A percentile compares a stretch with the other conserved stretches of the same genome.
These are phyloP conservation scores for Oscheius onirici DNA, from an alignment of 2,888 invertebrate species.

Conservation along the genomic window DNA sequence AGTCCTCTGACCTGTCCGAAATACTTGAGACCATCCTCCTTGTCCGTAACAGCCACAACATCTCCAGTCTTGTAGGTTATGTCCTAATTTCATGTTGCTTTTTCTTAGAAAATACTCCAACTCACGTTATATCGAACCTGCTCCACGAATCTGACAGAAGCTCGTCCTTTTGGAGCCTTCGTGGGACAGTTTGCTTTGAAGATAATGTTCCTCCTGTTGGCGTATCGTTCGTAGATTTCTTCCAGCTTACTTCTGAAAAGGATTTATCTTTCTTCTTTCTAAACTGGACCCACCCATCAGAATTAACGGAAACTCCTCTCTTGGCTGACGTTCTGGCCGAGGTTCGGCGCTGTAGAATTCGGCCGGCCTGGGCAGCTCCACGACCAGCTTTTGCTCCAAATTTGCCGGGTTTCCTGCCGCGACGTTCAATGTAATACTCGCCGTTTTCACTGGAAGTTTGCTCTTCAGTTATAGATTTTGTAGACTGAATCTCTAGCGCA, in stretches of 20 bases:
- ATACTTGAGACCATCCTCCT: conserved; percentile 4
- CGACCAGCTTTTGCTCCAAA: not conserved
- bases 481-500: too few relatives aligned
- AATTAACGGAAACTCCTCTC: not conserved
- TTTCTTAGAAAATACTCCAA: not conserved
- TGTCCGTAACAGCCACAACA: conserved; percentile 19
- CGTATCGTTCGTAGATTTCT: not conserved
- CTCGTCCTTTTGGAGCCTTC: not conserved
- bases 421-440: conserved; percentile 12
- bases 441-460: conserved; percentile 16
- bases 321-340: not conserved
- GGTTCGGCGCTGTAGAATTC: not conserved
- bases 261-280: not conserved
- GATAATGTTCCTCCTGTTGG: not conserved
- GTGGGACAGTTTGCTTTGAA: conserved; percentile 28
- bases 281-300: not conserved
- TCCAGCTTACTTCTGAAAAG: not conserved
- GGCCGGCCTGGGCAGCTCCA: not conserved
- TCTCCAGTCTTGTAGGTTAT: conserved; percentile 19
- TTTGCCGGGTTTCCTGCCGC: conserved; percentile 12
- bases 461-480: too few relatives aligned
- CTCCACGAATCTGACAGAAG: conserved; percentile 9
- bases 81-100: not conserved
- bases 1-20: conserved; percentile 22
- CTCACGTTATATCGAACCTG: conserved; percentile 19